Evolutionary conservation across 2,888 invertebrate genomes (phyloP), one percentile per base, ranked within the genome.

Genomic region (Morpho deidamia): DNA sequence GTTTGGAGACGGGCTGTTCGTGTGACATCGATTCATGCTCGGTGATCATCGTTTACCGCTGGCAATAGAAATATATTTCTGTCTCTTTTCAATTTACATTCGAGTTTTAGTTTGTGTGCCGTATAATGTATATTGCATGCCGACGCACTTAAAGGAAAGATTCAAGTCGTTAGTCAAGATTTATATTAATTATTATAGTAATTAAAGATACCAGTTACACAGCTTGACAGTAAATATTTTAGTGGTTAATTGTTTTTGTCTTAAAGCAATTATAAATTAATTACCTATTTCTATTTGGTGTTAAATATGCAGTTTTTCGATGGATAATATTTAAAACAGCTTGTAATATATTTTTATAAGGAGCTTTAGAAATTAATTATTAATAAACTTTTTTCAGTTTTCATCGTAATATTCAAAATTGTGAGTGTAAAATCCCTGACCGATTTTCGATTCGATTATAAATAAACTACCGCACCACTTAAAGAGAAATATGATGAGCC

Each of bases 1-100:
- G 55, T 46, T 48, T 43, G 44, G 47, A 63, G 51, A 67, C 56
- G 14, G 53, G 8, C n/a, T 11, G 42, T 42, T 86, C 86, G 84
- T 70, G 67, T 79, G 78, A 76, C 86, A 88, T 87, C 87, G 88
- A 86, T 86, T 84, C 68, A 60, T 52, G 72, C 65, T 87, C 88
- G 87, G 79, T 53, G 55, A 68, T 53, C 39, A 73, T 44, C 91
- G 63, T 90, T 88, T 71, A 78, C 66, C 92, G 92, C 56, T 12
- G 44, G 68, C 54, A 60, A 58, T 59, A 63, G 35, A 51, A 49
- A 43, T 49, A 55, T 63, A 55, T 52, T 51, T 51, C 42, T 53
- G 40, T 61, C 63, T 48, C 53, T 43, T 53, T 59, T 49, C 23
- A 5, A 23, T 23, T 23, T 23, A 23, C 23, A 23, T 23, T 5